Conservation (phyloP, 2,113 vertebrate genomes). For the Takifugu flavidus region DNA sequence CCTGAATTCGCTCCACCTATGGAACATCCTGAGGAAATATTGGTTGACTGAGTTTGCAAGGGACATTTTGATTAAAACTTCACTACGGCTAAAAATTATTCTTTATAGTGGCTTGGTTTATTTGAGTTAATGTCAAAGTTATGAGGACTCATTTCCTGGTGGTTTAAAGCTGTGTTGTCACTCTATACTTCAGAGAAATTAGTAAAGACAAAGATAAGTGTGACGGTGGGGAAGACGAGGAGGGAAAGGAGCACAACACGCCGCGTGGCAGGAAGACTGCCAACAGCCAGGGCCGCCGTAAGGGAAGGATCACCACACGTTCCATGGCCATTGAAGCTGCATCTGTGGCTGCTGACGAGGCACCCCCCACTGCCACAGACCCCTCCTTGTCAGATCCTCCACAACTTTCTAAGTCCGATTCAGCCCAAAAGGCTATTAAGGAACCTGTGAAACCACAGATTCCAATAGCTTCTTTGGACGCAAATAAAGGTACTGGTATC, state of each 20-base stretch:
- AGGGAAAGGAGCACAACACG: constrained; percentile 89
- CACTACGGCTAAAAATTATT: too few species aligned
- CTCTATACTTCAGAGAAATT: constrained; percentile 82
- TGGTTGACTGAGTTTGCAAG: too few species aligned
- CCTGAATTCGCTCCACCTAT: too few species aligned
- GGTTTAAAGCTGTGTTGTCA: too few species aligned
- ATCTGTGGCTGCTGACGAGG: constrained; percentile 85
- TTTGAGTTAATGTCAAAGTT: too few species aligned
- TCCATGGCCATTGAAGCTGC: constrained; percentile 98
- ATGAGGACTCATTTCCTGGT: too few species aligned
- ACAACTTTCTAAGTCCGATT: constrained; percentile 67
- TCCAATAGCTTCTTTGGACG: constrained; percentile 61
- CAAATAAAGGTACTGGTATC: constrained; percentile 63
- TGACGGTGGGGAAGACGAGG: constrained; percentile 88
- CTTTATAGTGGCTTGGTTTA: too few species aligned
- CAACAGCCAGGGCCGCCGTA: constrained; percentile 95
- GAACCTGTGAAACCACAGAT: constrained; percentile 67
- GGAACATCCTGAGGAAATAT: too few species aligned
- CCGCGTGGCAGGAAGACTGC: constrained; percentile 95
- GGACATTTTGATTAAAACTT: too few species aligned
- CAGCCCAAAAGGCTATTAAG: constrained; percentile 65
- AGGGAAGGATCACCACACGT: constrained; percentile 94
- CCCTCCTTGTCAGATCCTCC: constrained; percentile 70
- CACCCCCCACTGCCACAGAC: constrained; percentile 80
- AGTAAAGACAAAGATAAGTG: constrained; percentile 96